Evolutionary conservation across 2,888 invertebrate genomes (phyloP).

Genomic region (Caenorhabditis sp.): DNA sequence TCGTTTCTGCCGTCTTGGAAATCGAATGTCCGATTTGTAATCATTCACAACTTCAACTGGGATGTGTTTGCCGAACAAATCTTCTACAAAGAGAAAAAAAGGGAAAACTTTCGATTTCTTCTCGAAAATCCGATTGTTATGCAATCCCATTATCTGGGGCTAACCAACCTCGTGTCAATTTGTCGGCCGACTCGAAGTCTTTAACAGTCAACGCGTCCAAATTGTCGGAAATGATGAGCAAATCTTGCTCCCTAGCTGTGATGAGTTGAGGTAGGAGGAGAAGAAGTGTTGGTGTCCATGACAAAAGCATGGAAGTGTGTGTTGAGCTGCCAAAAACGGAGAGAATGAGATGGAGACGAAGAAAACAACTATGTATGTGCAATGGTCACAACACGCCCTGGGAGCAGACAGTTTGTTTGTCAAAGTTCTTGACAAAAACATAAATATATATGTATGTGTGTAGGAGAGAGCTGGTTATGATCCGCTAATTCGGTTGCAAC

Average conservation of each 20-base stretch:
- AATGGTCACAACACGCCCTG: constrained; percentile 39
- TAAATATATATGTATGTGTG: no score
- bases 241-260: neutral
- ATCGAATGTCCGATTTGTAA: constrained; percentile 63
- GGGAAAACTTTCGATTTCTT: constrained; percentile 1
- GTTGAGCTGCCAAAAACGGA: constrained; percentile 17
- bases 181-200: constrained; percentile 32
- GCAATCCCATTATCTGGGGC: neutral
- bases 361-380: constrained; percentile 32
- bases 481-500: constrained; percentile 1
- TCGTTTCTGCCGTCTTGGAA: constrained; percentile 47
- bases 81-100: constrained; percentile 44
- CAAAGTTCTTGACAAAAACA: constrained; percentile 21
- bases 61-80: constrained; percentile 56
- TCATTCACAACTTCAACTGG: constrained; percentile 66
- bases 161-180: constrained; percentile 24
- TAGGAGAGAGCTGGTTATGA: constrained; percentile 20
- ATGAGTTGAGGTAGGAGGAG: neutral
- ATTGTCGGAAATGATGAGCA: neutral
- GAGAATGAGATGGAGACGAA: constrained; percentile 19
- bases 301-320: constrained; percentile 39
- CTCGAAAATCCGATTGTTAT: neutral
- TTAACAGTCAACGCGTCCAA: constrained; percentile 19
- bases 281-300: constrained; percentile 26
- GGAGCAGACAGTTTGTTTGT: neutral